phyloP scores from a whole-genome alignment of 1,140 invertebrate genomes.

The Drosophila miranda region DNA sequence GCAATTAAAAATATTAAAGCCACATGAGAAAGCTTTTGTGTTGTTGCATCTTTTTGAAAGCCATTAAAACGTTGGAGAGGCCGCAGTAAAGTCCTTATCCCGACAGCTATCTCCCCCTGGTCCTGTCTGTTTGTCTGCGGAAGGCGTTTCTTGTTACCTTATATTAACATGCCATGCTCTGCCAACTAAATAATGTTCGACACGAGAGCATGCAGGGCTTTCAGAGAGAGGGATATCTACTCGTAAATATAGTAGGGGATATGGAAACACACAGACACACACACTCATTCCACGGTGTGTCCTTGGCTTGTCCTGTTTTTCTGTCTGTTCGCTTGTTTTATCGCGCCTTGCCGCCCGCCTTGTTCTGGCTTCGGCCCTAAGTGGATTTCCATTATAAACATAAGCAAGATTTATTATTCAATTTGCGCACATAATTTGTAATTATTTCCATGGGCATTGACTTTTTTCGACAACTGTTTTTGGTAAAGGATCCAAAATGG shows the following conservation, averaged over 20 bases:
- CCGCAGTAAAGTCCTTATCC: too few relatives aligned
- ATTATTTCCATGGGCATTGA: slow-evolving; percentile 46
- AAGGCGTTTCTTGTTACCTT: slow-evolving; percentile 32
- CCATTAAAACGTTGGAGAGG: slow-evolving; percentile 32
- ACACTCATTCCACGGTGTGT: slow-evolving; percentile 1
- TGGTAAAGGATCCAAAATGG: background rate
- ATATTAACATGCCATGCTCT: slow-evolving; percentile 46
- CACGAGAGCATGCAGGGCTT: background rate
- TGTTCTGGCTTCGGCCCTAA: slow-evolving; percentile 29
- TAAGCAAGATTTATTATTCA: slow-evolving; percentile 64
- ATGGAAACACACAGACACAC: background rate
- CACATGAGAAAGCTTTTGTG: background rate
- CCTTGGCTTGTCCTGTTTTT: slow-evolving; percentile 32
- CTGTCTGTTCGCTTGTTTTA: slow-evolving; percentile 32
- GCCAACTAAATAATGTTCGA: slow-evolving; percentile 49
- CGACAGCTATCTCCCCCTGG: background rate
- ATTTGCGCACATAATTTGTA: slow-evolving; percentile 62
- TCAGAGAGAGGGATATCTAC: too few relatives aligned
- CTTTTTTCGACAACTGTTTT: slow-evolving; percentile 28
- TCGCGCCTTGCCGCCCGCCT: slow-evolving; percentile 8
- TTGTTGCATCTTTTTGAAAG: slow-evolving; percentile 3
- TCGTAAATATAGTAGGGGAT: background rate
- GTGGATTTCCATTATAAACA: slow-evolving; percentile 63
- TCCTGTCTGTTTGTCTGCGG: slow-evolving; percentile 1
- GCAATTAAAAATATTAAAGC: slow-evolving; percentile 36